Evolutionary conservation across 1,140 invertebrate species (phyloP).

Genomic region (Ceratina calcarata): DNA sequence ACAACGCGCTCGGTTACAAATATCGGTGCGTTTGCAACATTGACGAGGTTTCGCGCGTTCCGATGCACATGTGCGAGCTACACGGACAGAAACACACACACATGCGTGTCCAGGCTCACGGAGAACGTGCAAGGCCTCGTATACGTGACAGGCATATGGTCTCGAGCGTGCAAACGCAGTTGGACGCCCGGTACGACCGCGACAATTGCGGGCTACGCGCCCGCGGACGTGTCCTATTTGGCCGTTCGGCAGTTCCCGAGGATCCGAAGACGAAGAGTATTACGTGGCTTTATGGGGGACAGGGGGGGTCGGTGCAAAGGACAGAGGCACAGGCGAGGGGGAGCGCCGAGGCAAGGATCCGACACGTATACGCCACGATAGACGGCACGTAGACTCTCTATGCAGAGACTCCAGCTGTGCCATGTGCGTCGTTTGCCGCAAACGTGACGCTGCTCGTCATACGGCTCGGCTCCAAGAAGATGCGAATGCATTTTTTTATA

Average conservation of each 20-base stretch:
- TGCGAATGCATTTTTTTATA: conserved; percentile 61
- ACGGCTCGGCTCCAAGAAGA: conserved; percentile 44
- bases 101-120: not conserved
- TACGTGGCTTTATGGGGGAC: conserved; percentile 58
- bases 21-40: no score
- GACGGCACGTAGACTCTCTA: conserved; percentile 71
- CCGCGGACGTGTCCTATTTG: conserved; percentile 66
- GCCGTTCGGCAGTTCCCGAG: conserved; percentile 60
- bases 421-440: conserved; percentile 76
- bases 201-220: conserved; percentile 69
- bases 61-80: not conserved
- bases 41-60: no score
- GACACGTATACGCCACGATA: conserved; percentile 65
- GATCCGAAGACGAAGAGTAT: conserved; percentile 67
- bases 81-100: conserved; percentile 21
- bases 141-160: conserved; percentile 19
- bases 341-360: not conserved
- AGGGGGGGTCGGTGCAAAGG: conserved; percentile 27
- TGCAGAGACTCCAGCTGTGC: conserved; percentile 73
- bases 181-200: conserved; percentile 55
- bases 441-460: conserved; percentile 74
- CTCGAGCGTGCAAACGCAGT: conserved; percentile 18
- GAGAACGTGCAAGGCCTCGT: not conserved
- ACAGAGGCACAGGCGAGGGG: not conserved
- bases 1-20: no score